These are phyloP conservation scores for Portevinia maculata DNA, from an alignment of 2,888 invertebrate species.

Conservation along the genomic window DNA sequence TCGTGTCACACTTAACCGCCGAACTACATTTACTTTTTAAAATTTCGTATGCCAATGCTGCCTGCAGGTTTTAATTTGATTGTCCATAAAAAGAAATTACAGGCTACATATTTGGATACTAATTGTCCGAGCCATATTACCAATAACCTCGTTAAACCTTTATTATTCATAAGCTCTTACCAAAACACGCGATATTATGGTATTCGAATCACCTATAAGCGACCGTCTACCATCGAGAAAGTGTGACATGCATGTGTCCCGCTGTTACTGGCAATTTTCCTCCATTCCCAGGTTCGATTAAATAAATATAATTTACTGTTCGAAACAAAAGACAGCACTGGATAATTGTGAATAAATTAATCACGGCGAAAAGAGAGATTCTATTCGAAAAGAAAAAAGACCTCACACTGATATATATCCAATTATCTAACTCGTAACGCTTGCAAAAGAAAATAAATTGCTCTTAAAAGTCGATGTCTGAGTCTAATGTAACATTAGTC, in stretches of 20 bases:
- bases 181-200: slow-evolving; percentile 53
- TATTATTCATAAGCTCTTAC: slow-evolving; percentile 48
- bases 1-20: not conserved
- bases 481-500: slow-evolving; percentile 18
- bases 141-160: slow-evolving; percentile 48
- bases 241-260: slow-evolving; percentile 33
- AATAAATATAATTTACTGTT: slow-evolving; percentile 55
- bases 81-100: slow-evolving; percentile 20
- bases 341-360: slow-evolving; percentile 49
- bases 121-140: slow-evolving; percentile 36
- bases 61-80: slow-evolving; percentile 7
- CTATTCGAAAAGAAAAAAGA: not conserved
- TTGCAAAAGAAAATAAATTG: not conserved
- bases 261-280: not conserved
- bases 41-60: not conserved
- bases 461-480: not conserved
- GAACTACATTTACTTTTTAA: not conserved
- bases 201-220: slow-evolving; percentile 16
- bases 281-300: slow-evolving; percentile 31
- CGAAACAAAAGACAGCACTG: slow-evolving; percentile 31
- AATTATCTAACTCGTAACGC: slow-evolving; percentile 4
- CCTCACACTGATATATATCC: not conserved
- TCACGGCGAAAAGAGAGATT: not conserved
- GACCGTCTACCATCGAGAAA: not conserved
- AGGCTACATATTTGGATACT: slow-evolving; percentile 4